Percentiles rank a stretch among this genome's conserved stretches.
Conservation (phyloP, 2,797 vertebrate genomes). For the Rhinella marina region DNA sequence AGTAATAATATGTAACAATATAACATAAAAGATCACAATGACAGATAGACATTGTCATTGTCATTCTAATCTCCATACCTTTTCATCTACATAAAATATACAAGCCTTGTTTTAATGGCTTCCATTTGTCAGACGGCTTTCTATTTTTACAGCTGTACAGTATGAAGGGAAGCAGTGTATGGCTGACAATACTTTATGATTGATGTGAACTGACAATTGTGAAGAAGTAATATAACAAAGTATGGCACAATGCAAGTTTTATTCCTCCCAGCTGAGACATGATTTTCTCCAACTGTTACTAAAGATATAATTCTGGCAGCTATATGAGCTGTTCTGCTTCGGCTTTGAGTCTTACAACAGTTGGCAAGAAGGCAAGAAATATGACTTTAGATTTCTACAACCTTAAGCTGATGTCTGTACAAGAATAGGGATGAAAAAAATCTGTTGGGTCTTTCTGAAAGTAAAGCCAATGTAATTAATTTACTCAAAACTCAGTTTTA, state of each 20-base stretch:
- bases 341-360: slow-evolving; percentile 11
- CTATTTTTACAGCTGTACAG: slow-evolving; percentile 33
- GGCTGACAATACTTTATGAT: slow-evolving; percentile 22
- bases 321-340: background rate
- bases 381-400: background rate
- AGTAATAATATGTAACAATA: background rate
- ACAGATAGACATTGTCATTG: background rate
- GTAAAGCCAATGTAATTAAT: background rate
- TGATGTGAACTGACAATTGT: slow-evolving; percentile 48
- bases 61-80: background rate
- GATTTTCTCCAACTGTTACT: slow-evolving; percentile 38
- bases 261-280: slow-evolving; percentile 52
- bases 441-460: background rate
- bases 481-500: background rate
- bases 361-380: slow-evolving; percentile 21
- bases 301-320: slow-evolving; percentile 29
- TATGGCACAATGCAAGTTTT: slow-evolving; percentile 40
- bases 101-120: background rate
- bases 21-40: background rate
- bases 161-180: slow-evolving; percentile 14
- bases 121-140: slow-evolving; percentile 10
- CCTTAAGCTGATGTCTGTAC: background rate
- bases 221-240: slow-evolving; percentile 33
- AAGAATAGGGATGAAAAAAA: background rate
- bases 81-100: slow-evolving; percentile 17